A percentile compares a stretch with the other conserved stretches of the same genome.
These are phyloP conservation scores for Malurus melanocephalus DNA, from an alignment of 2,113 vertebrate species.

Conservation along the genomic window DNA sequence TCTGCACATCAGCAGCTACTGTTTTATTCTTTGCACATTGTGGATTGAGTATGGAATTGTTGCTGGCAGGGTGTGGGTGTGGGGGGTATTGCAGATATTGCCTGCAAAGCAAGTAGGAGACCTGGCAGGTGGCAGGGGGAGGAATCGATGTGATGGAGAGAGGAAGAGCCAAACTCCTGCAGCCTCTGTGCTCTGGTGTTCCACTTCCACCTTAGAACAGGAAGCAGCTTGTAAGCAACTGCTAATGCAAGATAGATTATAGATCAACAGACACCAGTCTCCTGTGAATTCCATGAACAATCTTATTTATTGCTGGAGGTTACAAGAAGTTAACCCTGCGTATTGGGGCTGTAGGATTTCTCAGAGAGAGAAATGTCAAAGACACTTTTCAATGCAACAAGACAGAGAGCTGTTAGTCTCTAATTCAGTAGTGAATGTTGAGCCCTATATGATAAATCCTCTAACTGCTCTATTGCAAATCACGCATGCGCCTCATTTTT, in stretches of 20 bases:
- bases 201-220: not conserved
- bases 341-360: not conserved
- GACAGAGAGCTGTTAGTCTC: not conserved
- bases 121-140: not conserved
- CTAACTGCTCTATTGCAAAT: not conserved
- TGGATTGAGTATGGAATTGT: not conserved
- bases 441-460: not conserved
- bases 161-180: not conserved
- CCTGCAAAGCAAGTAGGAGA: not conserved
- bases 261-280: not conserved
- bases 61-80: not conserved
- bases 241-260: not conserved
- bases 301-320: not conserved
- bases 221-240: not conserved
- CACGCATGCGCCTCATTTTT: not conserved
- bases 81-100: not conserved
- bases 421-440: not conserved
- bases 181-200: not conserved
- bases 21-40: not conserved
- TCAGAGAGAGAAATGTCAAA: not conserved
- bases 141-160: not conserved
- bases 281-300: not conserved
- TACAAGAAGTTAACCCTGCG: not conserved
- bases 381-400: not conserved
- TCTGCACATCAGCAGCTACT: not conserved